Conservation (phyloP, 1,140 invertebrate species). For the Bombus vancouverensis region DNA sequence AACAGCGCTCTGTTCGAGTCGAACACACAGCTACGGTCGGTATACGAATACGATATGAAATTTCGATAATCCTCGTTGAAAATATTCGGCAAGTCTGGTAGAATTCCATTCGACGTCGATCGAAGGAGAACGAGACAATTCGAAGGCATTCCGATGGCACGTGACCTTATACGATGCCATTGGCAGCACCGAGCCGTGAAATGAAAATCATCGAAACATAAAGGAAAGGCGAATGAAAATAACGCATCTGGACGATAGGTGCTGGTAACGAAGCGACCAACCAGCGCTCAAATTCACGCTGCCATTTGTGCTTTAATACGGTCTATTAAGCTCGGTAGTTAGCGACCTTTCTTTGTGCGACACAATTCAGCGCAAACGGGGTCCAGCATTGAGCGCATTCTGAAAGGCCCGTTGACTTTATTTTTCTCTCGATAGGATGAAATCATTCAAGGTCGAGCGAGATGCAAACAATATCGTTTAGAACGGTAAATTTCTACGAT, state of each 20-base stretch:
- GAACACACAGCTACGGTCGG: background rate
- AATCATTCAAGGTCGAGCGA: background rate
- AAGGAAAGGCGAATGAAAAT: constrained; percentile 30
- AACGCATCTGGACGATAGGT: constrained; percentile 1
- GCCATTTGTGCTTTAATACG: constrained; percentile 35
- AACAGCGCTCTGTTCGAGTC: background rate
- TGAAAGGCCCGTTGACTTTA: background rate
- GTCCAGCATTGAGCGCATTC: background rate
- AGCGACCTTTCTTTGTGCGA: constrained; percentile 31
- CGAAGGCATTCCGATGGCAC: background rate
- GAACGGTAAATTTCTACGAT: background rate
- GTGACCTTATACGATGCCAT: background rate
- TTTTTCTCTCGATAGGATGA: background rate
- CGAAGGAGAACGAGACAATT: background rate
- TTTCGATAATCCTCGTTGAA: background rate
- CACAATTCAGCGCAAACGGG: constrained; percentile 1
- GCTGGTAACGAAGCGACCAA: background rate
- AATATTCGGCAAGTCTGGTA: background rate
- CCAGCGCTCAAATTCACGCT: background rate
- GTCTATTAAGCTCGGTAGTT: constrained; percentile 29
- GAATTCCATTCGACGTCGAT: background rate
- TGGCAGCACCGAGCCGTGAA: background rate
- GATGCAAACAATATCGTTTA: background rate
- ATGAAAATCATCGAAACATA: constrained; percentile 17
- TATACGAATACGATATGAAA: background rate